Evolutionary conservation across 2,113 vertebrate genomes (phyloP), one percentile per base, ranked within the genome.

Genomic region (Murina feae): DNA sequence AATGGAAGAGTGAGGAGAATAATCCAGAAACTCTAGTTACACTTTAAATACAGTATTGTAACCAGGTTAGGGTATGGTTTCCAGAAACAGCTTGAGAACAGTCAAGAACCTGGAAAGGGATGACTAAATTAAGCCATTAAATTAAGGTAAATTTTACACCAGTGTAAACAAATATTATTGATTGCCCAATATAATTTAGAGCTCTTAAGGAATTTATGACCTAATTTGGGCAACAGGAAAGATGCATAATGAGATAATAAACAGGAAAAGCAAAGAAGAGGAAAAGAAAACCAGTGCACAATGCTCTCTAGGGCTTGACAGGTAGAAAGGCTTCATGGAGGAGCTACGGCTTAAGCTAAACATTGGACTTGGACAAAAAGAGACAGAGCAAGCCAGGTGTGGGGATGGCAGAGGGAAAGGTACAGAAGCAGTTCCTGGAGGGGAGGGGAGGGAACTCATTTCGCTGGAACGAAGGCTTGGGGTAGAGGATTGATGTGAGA

Each of bases 111-210:
- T 76, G n/a, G 53, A 80, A 55, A 55, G 80, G 51, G 84, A 80
- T 72, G 68, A 90, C 47, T 81, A 82, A 69, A 25, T 75, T 69
- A 94, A 95, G 32, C 21, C 21, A 25, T 75, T 69, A 94, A 95
- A 28, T 18, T 17, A 75, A 93, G 55, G 51, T 86, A 28, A 89
- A 90, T 86, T 92, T 80, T 65, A 81, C 4, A 87, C 35, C 16
- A 44, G 30, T 53, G 30, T 93, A 95, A 93, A 86, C 21, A 95
- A 76, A 68, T 35, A 83, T 23, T 10, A 80, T 23, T 13, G 17
- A 51, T 69, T 85, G 20, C 23, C 9, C 55, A 58, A 20, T n/a
- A 44, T 42, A 86, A 47, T 55, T 80, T 32, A 74, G 60, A 86
- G 28, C 35, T 65, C 65, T 81, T 55, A 23, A 16, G 28, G 65